Evolutionary conservation across 2,797 vertebrate genomes (phyloP).

Genomic region (Echiichthys vipera): DNA sequence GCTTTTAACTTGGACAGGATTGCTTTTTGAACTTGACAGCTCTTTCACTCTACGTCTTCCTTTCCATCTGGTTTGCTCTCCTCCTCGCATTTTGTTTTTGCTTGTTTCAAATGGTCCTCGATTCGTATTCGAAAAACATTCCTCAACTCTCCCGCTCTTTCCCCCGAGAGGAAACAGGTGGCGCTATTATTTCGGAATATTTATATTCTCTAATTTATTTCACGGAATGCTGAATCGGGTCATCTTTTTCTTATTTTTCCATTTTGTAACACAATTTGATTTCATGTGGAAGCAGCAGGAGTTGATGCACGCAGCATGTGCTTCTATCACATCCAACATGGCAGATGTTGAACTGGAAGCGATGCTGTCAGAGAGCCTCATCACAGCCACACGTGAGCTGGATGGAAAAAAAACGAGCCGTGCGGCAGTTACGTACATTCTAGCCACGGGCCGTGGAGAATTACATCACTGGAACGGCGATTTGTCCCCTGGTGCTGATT

Average conservation of each 20-base stretch:
- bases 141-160: neutral
- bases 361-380: conserved; percentile 23
- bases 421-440: neutral
- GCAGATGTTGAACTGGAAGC: conserved; percentile 39
- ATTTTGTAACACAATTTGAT: conserved; percentile 14
- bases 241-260: neutral
- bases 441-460: neutral
- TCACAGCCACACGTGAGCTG: conserved; percentile 24
- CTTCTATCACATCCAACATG: conserved; percentile 32
- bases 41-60: conserved; percentile 13
- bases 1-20: conserved; percentile 10
- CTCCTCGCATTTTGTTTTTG: neutral
- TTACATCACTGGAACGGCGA: conserved; percentile 1
- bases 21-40: conserved; percentile 42
- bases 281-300: conserved; percentile 14
- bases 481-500: conserved; percentile 20
- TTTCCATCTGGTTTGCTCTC: conserved; percentile 24
- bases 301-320: conserved; percentile 24
- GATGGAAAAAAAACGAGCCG: neutral
- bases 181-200: neutral
- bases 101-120: conserved; percentile 20
- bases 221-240: neutral
- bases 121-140: neutral
- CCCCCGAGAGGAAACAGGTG: conserved; percentile 16
- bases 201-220: neutral